A percentile compares a stretch with the other conserved stretches of the same genome.
phyloP scores from a whole-genome alignment of 2,113 vertebrate species.

The Epinephelus fuscoguttatus region DNA sequence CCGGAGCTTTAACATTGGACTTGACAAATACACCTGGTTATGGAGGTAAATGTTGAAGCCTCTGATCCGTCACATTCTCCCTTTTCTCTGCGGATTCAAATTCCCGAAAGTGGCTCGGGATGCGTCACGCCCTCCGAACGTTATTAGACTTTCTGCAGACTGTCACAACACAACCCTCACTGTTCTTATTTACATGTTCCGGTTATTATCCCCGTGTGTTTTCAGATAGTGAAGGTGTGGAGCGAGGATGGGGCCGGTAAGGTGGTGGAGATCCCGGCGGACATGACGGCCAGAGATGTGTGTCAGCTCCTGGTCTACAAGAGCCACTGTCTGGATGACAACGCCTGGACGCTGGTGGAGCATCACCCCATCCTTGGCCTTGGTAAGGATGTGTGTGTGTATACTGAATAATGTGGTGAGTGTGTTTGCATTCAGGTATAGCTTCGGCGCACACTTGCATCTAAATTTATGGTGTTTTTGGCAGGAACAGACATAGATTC shows the following conservation, averaged over 20 bases:
- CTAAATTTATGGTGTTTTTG: neutral
- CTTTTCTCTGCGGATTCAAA: neutral
- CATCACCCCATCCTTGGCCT: constrained; percentile 95
- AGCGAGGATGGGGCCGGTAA: constrained; percentile 97
- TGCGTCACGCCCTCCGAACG: neutral
- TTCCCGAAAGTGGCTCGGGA: constrained; percentile 12
- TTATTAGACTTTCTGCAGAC: constrained; percentile 11
- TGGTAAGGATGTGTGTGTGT: constrained; percentile 79
- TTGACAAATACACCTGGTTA: constrained; percentile 53
- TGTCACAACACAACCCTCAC: constrained; percentile 12
- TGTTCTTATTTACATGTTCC: neutral
- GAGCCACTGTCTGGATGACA: constrained; percentile 98
- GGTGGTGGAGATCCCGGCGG: constrained; percentile 95
- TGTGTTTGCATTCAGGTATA: neutral
- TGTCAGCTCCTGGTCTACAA: constrained; percentile 98
- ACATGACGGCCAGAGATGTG: constrained; percentile 96
- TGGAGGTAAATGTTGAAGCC: constrained; percentile 73
- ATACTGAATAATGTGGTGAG: neutral
- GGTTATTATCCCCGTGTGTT: constrained; percentile 18
- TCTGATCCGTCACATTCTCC: constrained; percentile 11
- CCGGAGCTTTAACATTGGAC: constrained; percentile 55
- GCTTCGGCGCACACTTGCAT: neutral
- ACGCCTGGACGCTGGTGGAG: constrained; percentile 97
- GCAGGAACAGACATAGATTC: neutral
- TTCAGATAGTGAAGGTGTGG: constrained; percentile 97